Conservation (phyloP, 2,797 vertebrate species). For the Lacerta viridis region DNA sequence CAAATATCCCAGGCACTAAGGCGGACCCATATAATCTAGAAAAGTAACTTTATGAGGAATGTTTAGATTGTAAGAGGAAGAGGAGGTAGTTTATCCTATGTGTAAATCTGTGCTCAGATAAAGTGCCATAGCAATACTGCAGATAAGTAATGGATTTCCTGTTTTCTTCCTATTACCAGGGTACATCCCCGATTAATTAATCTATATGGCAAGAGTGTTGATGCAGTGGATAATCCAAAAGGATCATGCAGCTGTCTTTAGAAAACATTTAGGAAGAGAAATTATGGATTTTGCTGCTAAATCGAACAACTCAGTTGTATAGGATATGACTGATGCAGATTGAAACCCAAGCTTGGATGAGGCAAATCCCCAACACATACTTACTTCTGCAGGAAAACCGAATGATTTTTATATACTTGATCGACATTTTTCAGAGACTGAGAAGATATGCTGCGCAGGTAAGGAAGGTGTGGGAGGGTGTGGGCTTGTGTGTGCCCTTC, state of each 20-base stretch:
- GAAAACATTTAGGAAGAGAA: slow-evolving; percentile 53
- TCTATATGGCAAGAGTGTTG: slow-evolving; percentile 88
- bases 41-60: not conserved
- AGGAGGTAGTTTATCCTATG: rapidly evolving
- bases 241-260: slow-evolving; percentile 90
- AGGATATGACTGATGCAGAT: not conserved
- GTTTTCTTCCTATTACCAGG: slow-evolving; percentile 78
- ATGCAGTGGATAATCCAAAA: slow-evolving; percentile 84
- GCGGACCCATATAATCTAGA: not conserved
- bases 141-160: slow-evolving; percentile 25
- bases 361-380: not conserved
- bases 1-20: not conserved
- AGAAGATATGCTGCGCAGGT: too few relatives aligned
- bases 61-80: too few relatives aligned
- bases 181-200: slow-evolving; percentile 90
- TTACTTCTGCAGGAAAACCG: not conserved
- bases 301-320: not conserved
- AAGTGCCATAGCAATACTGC: not conserved
- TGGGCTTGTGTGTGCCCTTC: not conserved
- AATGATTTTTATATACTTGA: not conserved
- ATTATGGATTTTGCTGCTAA: not conserved
- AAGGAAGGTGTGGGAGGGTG: not conserved
- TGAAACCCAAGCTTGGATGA: not conserved
- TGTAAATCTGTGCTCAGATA: not conserved
- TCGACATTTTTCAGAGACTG: not conserved